phyloP scores from a whole-genome alignment of 1,140 invertebrate species.

The Diabrotica undecimpunctata region DNA sequence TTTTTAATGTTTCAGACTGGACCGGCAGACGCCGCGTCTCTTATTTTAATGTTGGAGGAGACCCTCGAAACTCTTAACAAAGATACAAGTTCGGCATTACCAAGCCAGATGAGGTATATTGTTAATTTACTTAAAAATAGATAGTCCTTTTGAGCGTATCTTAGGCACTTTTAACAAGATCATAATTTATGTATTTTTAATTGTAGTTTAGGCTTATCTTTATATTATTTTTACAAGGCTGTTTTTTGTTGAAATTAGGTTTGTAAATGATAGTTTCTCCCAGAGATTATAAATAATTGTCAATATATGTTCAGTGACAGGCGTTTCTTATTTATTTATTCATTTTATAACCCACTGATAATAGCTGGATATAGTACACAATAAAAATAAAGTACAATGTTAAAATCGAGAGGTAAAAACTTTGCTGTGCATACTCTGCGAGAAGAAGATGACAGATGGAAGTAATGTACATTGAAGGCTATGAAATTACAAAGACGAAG shows the following conservation, averaged over 20 bases:
- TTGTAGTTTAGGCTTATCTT: conserved; percentile 10
- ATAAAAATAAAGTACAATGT: too few relatives aligned
- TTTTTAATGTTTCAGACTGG: conserved; percentile 1
- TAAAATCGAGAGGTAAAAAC: too few relatives aligned
- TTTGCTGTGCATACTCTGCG: too few relatives aligned
- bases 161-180: conserved; percentile 7
- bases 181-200: conserved; percentile 20
- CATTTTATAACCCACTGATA: too few relatives aligned
- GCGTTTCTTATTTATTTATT: too few relatives aligned
- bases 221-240: conserved; percentile 22
- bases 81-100: conserved; percentile 3
- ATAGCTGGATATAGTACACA: too few relatives aligned
- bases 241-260: conserved; percentile 16
- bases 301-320: conserved; percentile 6
- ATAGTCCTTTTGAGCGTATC: conserved; percentile 11
- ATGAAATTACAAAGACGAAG: too few relatives aligned
- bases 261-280: conserved; percentile 15
- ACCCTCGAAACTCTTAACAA: conserved; percentile 7
- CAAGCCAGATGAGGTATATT: conserved; percentile 12
- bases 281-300: conserved; percentile 15
- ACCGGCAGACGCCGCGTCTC: conserved; percentile 9
- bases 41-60: conserved; percentile 11
- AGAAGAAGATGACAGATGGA: too few relatives aligned
- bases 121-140: conserved; percentile 21
- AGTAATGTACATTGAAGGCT: too few relatives aligned